Conservation (phyloP, 1,140 invertebrate species). For the Polypedilum vanderplanki region DNA sequence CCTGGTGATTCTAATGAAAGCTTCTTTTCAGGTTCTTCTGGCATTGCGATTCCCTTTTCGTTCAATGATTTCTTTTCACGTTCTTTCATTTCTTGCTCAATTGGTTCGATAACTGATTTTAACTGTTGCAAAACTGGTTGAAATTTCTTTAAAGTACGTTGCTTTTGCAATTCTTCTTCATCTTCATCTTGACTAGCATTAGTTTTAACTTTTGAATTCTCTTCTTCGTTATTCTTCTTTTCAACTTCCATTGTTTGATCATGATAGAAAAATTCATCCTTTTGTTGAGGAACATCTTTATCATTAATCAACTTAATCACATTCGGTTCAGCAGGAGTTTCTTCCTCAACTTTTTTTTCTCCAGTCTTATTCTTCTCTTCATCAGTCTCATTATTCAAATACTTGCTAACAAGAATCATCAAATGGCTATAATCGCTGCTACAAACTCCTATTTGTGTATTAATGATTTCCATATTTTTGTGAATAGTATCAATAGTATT, state of each 20-base stretch:
- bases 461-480: not conserved
- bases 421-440: not conserved
- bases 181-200: not conserved
- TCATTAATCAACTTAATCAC: too few species aligned
- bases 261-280: not conserved
- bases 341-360: not conserved
- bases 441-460: not conserved
- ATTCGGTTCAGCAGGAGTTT: not conserved
- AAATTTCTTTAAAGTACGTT: not conserved
- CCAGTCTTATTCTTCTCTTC: not conserved
- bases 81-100: conserved; percentile 40
- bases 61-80: conserved; percentile 40
- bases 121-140: not conserved
- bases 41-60: conserved; percentile 41
- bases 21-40: conserved; percentile 35
- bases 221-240: not conserved
- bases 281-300: not conserved
- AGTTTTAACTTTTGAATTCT: not conserved
- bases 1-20: not conserved
- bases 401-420: not conserved
- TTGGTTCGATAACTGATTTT: conserved; percentile 41
- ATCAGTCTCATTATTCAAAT: not conserved
- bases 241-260: not conserved
- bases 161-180: not conserved
- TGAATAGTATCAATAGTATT: not conserved